Percentiles rank a stretch among this genome's conserved stretches.
Evolutionary conservation across 2,888 invertebrate genomes (phyloP).

Genomic region (Rhimphoctona megacephalus): DNA sequence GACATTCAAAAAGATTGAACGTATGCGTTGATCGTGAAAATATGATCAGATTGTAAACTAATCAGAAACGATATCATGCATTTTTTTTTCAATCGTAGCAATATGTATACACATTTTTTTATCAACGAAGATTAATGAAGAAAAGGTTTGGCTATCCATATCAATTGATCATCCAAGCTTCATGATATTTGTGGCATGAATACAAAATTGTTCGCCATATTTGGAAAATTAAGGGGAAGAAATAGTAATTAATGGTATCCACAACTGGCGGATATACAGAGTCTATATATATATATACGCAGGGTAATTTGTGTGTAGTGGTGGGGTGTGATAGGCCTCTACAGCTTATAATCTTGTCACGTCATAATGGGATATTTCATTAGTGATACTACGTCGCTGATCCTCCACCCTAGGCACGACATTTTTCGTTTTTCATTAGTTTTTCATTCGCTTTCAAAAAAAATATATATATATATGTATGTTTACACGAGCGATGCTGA

Average conservation of each 20-base stretch:
- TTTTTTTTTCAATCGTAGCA: background rate
- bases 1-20: background rate
- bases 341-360: constrained; percentile 38
- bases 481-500: constrained; percentile 24
- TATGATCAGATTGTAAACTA: background rate
- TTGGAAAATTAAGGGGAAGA: constrained; percentile 5
- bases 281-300: background rate
- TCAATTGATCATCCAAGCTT: constrained; percentile 12
- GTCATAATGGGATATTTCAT: constrained; percentile 47
- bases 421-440: constrained; percentile 7
- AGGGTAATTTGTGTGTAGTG: constrained; percentile 7
- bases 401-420: constrained; percentile 18
- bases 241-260: constrained; percentile 31
- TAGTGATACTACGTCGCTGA: constrained; percentile 36
- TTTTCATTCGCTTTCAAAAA: background rate
- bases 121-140: constrained; percentile 19
- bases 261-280: background rate
- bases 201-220: background rate
- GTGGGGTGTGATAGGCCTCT: constrained; percentile 24
- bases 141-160: background rate
- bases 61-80: background rate
- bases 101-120: background rate
- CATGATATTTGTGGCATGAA: background rate
- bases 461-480: no score
- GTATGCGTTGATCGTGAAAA: background rate